Evolutionary conservation across 2,888 invertebrate genomes (phyloP), one percentile per base, ranked within the genome.

Genomic region (Sympetrum striolatum): DNA sequence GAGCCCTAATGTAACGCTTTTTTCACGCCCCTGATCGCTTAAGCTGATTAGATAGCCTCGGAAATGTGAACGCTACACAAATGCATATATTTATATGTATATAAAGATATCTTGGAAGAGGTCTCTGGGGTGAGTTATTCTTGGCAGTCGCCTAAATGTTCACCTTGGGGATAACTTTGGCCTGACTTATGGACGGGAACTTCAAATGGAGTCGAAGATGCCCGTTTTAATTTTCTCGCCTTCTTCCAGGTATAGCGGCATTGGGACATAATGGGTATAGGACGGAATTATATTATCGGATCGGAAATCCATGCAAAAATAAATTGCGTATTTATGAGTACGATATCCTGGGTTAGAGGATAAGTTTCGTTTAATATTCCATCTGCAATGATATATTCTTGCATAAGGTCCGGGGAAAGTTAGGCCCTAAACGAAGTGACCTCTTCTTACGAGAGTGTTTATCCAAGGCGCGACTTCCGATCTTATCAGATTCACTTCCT

Each of bases 1-100:
- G 53, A 82, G 58, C 31, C 25, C 31, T 53, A 18, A 53, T 31
- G 53, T 82, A 31, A 53, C 31, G 82, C 58, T 82, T 35, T 53
- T 35, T 31, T 35, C 31, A 53, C 58, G 25, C 53, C 18, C 35
- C 31, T 58, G 82, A 82, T 82, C 82, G 82, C 82, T 58, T 82
- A 53, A 82, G 82, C 82, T 82, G 82, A 82, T 82, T 82, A 82
- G 18, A 82, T 82, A 15, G 31, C 53, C 15, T 31, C 53, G 35
- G 53, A 31, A 82, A 58, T 58, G n/a, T 31, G 58, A 82, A 58
- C 53, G 35, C 18, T 53, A 58, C 82, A 53, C 31, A 58, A 10
- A 82, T 48, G n/a, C 48, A 39, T 25, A n/a, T 25, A 44, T 39
- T 44, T 44, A 22, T 39, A 81, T 15, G 15, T 73, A 73, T 73